Conservation (phyloP, 2,888 invertebrate genomes). For the Exephanes ischioxanthus region DNA sequence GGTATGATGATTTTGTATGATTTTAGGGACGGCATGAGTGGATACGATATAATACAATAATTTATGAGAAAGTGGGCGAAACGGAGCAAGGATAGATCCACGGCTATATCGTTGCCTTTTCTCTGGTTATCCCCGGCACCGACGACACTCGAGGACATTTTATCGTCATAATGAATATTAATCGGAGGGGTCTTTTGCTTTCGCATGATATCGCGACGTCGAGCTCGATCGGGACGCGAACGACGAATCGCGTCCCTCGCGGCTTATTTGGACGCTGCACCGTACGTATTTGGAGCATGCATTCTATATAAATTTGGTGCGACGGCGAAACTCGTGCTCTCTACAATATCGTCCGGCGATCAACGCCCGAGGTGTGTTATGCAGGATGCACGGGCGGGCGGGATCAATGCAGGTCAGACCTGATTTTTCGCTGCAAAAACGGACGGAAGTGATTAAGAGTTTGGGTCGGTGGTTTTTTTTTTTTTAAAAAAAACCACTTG, state of each 20-base stretch:
- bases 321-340: conserved; percentile 24
- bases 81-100: conserved; percentile 55
- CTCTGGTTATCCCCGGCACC: not conserved
- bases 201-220: not conserved
- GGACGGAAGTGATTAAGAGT: conserved; percentile 12
- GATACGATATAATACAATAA: conserved; percentile 33
- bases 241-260: conserved; percentile 6
- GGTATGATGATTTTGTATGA: no score
- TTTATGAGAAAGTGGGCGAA: conserved; percentile 57
- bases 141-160: conserved; percentile 7
- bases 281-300: not conserved
- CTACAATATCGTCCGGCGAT: not conserved
- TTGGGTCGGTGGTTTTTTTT: not conserved
- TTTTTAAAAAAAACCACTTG: no score
- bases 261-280: conserved; percentile 35
- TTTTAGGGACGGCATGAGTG: no score
- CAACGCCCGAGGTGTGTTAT: not conserved
- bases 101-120: conserved; percentile 28
- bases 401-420: conserved; percentile 4
- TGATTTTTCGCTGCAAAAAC: not conserved
- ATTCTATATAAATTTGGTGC: conserved; percentile 21
- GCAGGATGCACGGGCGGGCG: not conserved
- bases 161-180: conserved; percentile 16
- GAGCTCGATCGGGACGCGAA: not conserved
- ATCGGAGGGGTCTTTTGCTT: not conserved